Evolutionary conservation across 2,888 invertebrate genomes (phyloP).

Genomic region (Drosophila melanosoma): DNA sequence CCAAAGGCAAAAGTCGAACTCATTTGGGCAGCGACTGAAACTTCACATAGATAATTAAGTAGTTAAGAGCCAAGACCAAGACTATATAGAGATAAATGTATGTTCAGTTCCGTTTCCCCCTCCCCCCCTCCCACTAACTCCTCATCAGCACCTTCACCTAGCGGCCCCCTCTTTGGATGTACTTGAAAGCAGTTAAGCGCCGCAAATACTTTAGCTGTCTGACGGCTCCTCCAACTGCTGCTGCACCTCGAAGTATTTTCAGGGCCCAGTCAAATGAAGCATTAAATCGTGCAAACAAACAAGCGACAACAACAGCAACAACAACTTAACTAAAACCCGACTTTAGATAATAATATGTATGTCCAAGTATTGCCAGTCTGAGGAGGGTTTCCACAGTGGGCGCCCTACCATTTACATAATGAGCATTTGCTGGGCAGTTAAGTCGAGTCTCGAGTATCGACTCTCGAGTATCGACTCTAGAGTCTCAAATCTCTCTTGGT

Average conservation of each 20-base stretch:
- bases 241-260: slow-evolving; percentile 18
- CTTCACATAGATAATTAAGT: slow-evolving; percentile 54
- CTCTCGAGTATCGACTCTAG: not conserved
- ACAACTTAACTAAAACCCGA: slow-evolving; percentile 53
- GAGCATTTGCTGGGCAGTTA: slow-evolving; percentile 36
- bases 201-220: slow-evolving; percentile 28
- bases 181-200: slow-evolving; percentile 50
- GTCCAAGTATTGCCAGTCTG: not conserved
- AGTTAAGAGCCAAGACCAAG: slow-evolving; percentile 50
- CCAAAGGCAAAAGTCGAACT: slow-evolving; percentile 32
- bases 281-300: slow-evolving; percentile 80
- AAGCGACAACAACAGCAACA: slow-evolving; percentile 55
- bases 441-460: slow-evolving; percentile 19
- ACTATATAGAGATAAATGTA: not conserved
- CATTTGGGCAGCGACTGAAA: slow-evolving; percentile 37
- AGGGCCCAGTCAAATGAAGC: slow-evolving; percentile 66
- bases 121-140: not conserved
- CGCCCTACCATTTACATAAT: slow-evolving; percentile 73
- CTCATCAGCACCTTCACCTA: not conserved
- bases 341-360: slow-evolving; percentile 63
- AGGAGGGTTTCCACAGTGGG: slow-evolving; percentile 7
- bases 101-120: not conserved
- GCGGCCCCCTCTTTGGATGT: slow-evolving; percentile 37
- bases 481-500: not conserved
- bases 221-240: not conserved